phyloP scores from a whole-genome alignment of 2,888 invertebrate genomes.

The Cheilosia variabilis region DNA sequence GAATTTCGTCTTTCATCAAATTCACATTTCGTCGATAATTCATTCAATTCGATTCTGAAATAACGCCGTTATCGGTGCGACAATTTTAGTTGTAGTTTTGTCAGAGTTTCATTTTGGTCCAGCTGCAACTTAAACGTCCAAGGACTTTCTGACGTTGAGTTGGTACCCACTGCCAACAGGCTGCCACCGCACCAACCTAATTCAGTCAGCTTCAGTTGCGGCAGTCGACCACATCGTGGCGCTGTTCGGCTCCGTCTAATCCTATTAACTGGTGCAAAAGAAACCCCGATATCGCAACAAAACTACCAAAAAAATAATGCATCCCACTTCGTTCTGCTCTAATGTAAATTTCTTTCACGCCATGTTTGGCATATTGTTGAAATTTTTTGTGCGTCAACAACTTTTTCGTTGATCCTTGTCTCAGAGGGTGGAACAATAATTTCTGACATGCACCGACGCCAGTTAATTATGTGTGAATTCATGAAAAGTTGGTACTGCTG shows the following conservation, averaged over 20 bases:
- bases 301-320: neutral
- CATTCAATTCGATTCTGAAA: no score
- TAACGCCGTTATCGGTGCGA: no score
- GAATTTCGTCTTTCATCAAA: no score
- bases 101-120: no score
- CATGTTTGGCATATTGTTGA: neutral
- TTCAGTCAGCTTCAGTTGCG: no score
- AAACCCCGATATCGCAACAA: neutral
- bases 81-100: no score
- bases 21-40: no score
- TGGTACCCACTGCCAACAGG: no score
- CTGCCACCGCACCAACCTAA: no score
- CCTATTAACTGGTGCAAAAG: neutral
- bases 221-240: neutral
- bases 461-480: conserved; percentile 75
- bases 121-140: no score
- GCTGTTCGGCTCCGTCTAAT: neutral
- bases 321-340: neutral
- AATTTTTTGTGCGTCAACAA: conserved; percentile 7
- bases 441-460: conserved; percentile 60
- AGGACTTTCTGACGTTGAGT: no score
- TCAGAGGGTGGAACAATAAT: conserved; percentile 52
- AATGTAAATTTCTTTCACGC: conserved; percentile 55
- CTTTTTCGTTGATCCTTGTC: conserved; percentile 42
- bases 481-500: conserved; percentile 67